Percentiles rank a stretch among this genome's conserved stretches.
Conservation (phyloP, 2,113 vertebrate genomes). For the Dromiciops gliroides region DNA sequence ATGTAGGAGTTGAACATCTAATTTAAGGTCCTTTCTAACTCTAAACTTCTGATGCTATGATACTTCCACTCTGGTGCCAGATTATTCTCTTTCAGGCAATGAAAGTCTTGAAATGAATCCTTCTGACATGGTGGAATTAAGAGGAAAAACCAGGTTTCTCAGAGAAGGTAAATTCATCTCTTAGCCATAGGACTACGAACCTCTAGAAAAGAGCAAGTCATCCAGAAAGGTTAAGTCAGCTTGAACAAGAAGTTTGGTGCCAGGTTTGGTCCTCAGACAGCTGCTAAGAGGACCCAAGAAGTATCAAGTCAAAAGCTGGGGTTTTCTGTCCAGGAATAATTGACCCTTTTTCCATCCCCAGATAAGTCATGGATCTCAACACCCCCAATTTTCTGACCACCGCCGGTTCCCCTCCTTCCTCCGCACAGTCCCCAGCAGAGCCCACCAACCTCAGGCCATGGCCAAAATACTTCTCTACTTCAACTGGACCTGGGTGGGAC, state of each 20-base stretch:
- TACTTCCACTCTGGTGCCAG: neutral
- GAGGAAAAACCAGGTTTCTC: neutral
- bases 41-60: neutral
- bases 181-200: neutral
- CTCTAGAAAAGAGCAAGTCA: neutral
- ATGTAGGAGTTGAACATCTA: neutral
- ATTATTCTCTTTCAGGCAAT: neutral
- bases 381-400: neutral
- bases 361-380: neutral
- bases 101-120: neutral
- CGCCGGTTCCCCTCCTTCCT: neutral
- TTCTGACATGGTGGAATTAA: neutral
- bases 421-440: rapidly evolving
- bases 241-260: neutral
- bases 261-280: neutral
- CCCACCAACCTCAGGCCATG: neutral
- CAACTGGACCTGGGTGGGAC: neutral
- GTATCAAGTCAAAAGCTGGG: rapidly evolving
- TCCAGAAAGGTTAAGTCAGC: neutral
- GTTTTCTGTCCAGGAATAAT: neutral
- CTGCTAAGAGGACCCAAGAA: neutral
- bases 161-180: neutral
- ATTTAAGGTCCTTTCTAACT: neutral
- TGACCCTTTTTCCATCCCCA: neutral
- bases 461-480: constrained; percentile 6